Conservation (phyloP, 2,113 vertebrate genomes). For the Lepidothrix coronata region DNA sequence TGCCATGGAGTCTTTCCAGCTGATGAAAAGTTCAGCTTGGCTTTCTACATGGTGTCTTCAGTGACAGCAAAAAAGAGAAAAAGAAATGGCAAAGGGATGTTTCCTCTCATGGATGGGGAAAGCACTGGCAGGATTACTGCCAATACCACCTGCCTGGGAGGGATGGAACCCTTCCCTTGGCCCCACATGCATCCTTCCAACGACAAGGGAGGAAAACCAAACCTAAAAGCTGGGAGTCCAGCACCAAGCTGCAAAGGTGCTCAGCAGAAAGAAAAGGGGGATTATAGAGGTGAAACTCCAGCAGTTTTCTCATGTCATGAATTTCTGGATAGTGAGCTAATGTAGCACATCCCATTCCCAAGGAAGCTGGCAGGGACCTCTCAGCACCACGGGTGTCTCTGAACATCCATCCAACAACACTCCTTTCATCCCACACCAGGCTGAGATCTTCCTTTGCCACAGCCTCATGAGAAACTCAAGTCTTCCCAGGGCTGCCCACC, state of each 20-base stretch:
- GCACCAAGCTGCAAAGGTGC: neutral
- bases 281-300: neutral
- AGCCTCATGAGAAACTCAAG: neutral
- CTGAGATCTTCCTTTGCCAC: neutral
- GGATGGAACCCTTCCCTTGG: neutral
- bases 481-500: neutral
- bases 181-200: neutral
- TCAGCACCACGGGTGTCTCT: neutral
- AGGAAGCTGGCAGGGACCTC: neutral
- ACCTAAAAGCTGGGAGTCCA: neutral
- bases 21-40: neutral
- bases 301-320: neutral
- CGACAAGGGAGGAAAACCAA: neutral
- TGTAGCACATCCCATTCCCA: accelerated
- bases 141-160: neutral
- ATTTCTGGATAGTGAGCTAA: neutral
- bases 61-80: neutral
- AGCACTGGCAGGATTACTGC: neutral
- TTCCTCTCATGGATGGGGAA: neutral
- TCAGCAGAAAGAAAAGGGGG: neutral
- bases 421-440: neutral
- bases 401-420: neutral
- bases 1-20: neutral
- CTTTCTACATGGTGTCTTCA: neutral
- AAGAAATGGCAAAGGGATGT: neutral